Evolutionary conservation across 2,113 vertebrate species (phyloP).

Genomic region (Triplophysa rosa): DNA sequence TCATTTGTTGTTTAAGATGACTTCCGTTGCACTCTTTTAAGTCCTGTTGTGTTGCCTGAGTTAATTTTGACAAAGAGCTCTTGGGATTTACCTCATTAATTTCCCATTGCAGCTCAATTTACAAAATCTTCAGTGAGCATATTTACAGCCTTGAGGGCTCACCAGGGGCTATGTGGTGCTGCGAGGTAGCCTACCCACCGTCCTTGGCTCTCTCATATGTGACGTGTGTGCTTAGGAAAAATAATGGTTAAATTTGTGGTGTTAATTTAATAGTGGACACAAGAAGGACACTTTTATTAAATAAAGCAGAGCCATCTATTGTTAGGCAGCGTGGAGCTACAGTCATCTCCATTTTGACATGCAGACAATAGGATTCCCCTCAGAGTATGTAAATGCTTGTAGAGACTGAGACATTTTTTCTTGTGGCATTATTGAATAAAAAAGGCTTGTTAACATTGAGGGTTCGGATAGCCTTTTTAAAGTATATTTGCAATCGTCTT

Average conservation of each 20-base stretch:
- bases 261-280: slow-evolving; percentile 34
- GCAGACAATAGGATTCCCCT: slow-evolving; percentile 1
- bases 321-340: neutral
- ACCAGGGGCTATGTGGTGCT: slow-evolving; percentile 31
- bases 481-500: neutral
- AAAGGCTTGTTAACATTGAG: too few species aligned
- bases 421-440: neutral
- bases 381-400: slow-evolving; percentile 6
- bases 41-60: slow-evolving; percentile 41
- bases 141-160: slow-evolving; percentile 46
- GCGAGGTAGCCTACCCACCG: neutral
- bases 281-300: slow-evolving; percentile 39
- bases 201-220: slow-evolving; percentile 1
- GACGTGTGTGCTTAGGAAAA: slow-evolving; percentile 33
- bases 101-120: slow-evolving; percentile 61
- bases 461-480: too few species aligned
- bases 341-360: slow-evolving; percentile 18
- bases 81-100: slow-evolving; percentile 67
- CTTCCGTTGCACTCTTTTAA: slow-evolving; percentile 5
- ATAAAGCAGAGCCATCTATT: slow-evolving; percentile 25
- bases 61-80: slow-evolving; percentile 60
- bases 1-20: slow-evolving; percentile 34
- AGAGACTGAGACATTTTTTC: slow-evolving; percentile 5
- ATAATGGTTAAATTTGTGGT: slow-evolving; percentile 33
- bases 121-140: slow-evolving; percentile 59